Percentiles rank a stretch among this genome's conserved stretches.
These are phyloP conservation scores for Cheilosia scutellata DNA, from an alignment of 2,888 invertebrate genomes.

Conservation along the genomic window DNA sequence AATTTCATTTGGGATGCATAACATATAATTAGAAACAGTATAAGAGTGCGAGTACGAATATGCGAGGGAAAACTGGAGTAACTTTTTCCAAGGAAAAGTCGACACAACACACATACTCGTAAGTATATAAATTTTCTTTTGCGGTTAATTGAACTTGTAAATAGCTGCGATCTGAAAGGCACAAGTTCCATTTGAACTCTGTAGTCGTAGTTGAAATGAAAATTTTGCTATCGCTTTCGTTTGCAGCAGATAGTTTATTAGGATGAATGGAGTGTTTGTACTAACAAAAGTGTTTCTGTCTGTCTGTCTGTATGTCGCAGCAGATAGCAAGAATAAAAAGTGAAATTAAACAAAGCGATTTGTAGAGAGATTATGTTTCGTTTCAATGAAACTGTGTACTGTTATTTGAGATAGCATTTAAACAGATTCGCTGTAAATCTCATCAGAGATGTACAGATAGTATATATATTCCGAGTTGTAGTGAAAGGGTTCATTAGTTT, in stretches of 20 bases:
- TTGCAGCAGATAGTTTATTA: slow-evolving; percentile 40
- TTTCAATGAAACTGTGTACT: slow-evolving; percentile 23
- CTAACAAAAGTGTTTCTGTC: slow-evolving; percentile 31
- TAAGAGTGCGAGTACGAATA: background rate
- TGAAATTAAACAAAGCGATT: slow-evolving; percentile 49
- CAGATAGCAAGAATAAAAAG: slow-evolving; percentile 32
- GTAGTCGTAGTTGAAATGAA: slow-evolving; percentile 47
- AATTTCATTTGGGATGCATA: slow-evolving; percentile 54
- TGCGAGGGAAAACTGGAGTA: slow-evolving; percentile 39
- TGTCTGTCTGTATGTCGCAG: background rate
- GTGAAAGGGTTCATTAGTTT: slow-evolving; percentile 42
- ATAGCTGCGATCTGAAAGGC: slow-evolving; percentile 23
- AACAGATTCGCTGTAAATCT: slow-evolving; percentile 3
- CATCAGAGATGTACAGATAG: background rate
- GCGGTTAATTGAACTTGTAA: slow-evolving; percentile 54
- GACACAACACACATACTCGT: slow-evolving; percentile 23
- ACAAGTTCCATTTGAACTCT: slow-evolving; percentile 57
- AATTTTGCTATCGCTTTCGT: slow-evolving; percentile 61
- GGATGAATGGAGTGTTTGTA: slow-evolving; percentile 36
- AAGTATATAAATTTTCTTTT: slow-evolving; percentile 45
- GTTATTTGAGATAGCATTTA: slow-evolving; percentile 13
- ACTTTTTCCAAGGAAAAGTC: slow-evolving; percentile 50
- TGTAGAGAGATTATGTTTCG: slow-evolving; percentile 43
- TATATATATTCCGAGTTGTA: background rate
- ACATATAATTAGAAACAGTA: slow-evolving; percentile 41